These are phyloP conservation scores for Rhinoderma darwinii DNA, from an alignment of 2,113 vertebrate species.

Conservation along the genomic window DNA sequence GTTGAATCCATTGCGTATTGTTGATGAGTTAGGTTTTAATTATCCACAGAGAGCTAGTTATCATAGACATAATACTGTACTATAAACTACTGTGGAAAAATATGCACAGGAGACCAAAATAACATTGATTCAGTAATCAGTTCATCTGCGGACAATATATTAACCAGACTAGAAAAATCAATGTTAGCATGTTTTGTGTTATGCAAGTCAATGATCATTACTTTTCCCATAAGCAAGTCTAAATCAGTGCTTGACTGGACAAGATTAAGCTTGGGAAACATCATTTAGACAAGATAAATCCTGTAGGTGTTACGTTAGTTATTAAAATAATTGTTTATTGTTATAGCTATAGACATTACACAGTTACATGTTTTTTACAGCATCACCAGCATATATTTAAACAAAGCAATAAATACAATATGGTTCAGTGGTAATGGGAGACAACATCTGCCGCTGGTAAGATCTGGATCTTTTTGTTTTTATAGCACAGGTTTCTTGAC, in stretches of 20 bases:
- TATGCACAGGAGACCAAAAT: neutral
- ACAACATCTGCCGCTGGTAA: slow-evolving; percentile 37
- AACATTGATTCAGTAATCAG: neutral
- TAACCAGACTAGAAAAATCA: neutral
- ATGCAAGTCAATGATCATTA: neutral
- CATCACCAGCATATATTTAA: slow-evolving; percentile 39
- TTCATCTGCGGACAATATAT: neutral
- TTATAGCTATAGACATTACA: slow-evolving; percentile 9
- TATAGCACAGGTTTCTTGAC: neutral
- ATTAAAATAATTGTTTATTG: slow-evolving; percentile 17
- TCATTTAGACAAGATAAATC: neutral
- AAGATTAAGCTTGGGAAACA: neutral
- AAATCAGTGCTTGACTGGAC: neutral
- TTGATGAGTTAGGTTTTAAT: neutral
- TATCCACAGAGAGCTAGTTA: neutral
- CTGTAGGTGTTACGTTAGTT: neutral
- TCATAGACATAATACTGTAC: neutral
- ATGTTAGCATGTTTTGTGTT: neutral
- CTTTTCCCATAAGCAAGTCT: neutral
- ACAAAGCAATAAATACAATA: slow-evolving; percentile 23
- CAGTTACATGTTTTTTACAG: slow-evolving; percentile 20
- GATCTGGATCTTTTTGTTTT: slow-evolving; percentile 6
- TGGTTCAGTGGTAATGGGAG: slow-evolving; percentile 37
- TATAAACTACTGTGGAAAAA: no score
- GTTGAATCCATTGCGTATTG: neutral